Evolutionary conservation across 2,888 invertebrate species (phyloP).

Genomic region (Cryptus armator): DNA sequence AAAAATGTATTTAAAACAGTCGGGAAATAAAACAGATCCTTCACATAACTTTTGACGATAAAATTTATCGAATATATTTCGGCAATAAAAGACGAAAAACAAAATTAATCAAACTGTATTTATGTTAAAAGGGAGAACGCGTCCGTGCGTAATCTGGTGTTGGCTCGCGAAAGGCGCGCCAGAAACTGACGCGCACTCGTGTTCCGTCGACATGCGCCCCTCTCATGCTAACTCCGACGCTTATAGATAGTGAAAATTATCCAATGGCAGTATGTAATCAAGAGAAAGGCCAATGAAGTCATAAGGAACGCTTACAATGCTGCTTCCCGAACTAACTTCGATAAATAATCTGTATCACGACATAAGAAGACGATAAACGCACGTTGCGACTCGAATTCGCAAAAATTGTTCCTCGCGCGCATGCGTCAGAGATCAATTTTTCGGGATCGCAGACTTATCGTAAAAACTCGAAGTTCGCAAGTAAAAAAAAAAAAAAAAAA

Average conservation of each 20-base stretch:
- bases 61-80: neutral
- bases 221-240: slow-evolving; percentile 26
- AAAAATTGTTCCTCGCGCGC: neutral
- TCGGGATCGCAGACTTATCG: neutral
- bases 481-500: too few species aligned
- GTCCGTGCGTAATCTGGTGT: slow-evolving; percentile 30
- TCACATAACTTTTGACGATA: neutral
- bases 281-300: slow-evolving; percentile 17
- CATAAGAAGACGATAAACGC: slow-evolving; percentile 4
- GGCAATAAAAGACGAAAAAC: neutral
- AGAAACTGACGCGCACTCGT: slow-evolving; percentile 54
- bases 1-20: slow-evolving; percentile 9
- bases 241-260: slow-evolving; percentile 36
- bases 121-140: neutral
- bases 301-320: neutral
- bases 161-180: slow-evolving; percentile 51
- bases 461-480: neutral
- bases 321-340: neutral
- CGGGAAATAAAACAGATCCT: neutral
- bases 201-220: slow-evolving; percentile 44
- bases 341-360: slow-evolving; percentile 6
- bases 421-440: slow-evolving; percentile 6
- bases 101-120: slow-evolving; percentile 4
- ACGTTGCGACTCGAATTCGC: neutral
- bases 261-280: slow-evolving; percentile 36